A percentile compares a stretch with the other conserved stretches of the same genome.
These are phyloP conservation scores for Drosophila merina DNA, from an alignment of 2,888 invertebrate species.

Conservation along the genomic window DNA sequence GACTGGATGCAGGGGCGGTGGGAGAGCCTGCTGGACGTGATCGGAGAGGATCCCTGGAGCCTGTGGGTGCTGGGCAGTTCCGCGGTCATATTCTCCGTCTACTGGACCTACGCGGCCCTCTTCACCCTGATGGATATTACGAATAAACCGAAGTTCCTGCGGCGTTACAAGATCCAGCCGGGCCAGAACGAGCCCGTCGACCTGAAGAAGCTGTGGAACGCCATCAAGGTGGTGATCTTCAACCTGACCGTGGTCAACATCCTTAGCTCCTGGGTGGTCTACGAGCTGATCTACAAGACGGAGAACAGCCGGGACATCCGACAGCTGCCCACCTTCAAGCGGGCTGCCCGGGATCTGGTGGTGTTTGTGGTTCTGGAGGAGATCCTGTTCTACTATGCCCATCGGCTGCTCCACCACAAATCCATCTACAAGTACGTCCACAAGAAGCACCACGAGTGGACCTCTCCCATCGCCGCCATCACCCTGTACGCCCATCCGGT, in stretches of 20 bases:
- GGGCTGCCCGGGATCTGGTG: constrained; percentile 88
- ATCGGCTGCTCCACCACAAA: constrained; percentile 90
- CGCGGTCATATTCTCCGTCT: constrained; percentile 86
- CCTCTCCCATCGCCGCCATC: constrained; percentile 91
- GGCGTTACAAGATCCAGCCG: constrained; percentile 91
- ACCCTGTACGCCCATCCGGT: constrained; percentile 91
- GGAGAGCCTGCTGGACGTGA: constrained; percentile 87
- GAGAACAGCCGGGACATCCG: constrained; percentile 84
- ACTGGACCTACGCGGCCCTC: constrained; percentile 89
- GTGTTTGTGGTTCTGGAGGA: constrained; percentile 90
- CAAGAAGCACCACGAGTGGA: constrained; percentile 95
- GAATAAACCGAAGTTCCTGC: constrained; percentile 87
- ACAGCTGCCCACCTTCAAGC: constrained; percentile 89
- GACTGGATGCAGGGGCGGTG: constrained; percentile 91
- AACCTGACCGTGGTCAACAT: constrained; percentile 89
- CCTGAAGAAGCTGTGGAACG: constrained; percentile 85
- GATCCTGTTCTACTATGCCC: constrained; percentile 92
- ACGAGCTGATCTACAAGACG: constrained; percentile 54
- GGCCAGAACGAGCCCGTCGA: constrained; percentile 91
- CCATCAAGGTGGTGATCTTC: constrained; percentile 88
- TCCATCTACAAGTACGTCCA: constrained; percentile 91
- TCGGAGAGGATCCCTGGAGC: constrained; percentile 87
- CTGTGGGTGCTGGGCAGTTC: constrained; percentile 87
- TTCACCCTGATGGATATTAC: constrained; percentile 90
- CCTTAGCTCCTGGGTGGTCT: constrained; percentile 84